Conservation (phyloP, 2,888 invertebrate genomes). For the Macrosiphum euphorbiae region DNA sequence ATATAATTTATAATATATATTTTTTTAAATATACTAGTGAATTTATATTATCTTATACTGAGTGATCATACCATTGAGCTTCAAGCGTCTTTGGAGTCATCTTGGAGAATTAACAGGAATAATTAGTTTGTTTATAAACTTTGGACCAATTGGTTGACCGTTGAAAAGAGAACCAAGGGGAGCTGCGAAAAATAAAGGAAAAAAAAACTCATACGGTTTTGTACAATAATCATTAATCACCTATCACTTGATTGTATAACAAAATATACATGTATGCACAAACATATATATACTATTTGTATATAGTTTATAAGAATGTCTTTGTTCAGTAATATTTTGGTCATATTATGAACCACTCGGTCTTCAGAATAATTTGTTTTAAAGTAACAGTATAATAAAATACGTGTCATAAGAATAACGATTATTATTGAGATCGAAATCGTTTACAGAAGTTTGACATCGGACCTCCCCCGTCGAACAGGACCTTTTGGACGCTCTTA, state of each 20-base stretch:
- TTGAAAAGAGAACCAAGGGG: neutral
- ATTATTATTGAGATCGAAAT: slow-evolving; percentile 2
- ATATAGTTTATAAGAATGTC: neutral
- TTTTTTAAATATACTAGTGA: neutral
- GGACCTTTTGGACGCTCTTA: neutral
- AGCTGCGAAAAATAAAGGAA: neutral
- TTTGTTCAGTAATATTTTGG: neutral
- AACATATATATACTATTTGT: neutral
- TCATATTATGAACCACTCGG: neutral
- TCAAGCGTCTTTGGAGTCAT: neutral
- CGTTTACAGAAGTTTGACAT: neutral
- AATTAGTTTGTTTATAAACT: neutral
- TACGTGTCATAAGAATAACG: neutral
- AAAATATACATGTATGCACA: neutral
- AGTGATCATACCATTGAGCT: neutral
- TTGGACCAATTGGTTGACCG: neutral
- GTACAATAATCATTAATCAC: neutral
- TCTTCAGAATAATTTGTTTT: neutral
- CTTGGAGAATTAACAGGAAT: neutral
- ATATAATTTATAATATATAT: too few species aligned
- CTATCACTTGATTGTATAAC: neutral
- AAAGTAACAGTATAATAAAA: neutral
- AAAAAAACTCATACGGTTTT: neutral
- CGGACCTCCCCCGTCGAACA: neutral
- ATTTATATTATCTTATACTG: neutral